Conservation (phyloP, 2,888 invertebrate genomes). For the Zonitis immaculata region DNA sequence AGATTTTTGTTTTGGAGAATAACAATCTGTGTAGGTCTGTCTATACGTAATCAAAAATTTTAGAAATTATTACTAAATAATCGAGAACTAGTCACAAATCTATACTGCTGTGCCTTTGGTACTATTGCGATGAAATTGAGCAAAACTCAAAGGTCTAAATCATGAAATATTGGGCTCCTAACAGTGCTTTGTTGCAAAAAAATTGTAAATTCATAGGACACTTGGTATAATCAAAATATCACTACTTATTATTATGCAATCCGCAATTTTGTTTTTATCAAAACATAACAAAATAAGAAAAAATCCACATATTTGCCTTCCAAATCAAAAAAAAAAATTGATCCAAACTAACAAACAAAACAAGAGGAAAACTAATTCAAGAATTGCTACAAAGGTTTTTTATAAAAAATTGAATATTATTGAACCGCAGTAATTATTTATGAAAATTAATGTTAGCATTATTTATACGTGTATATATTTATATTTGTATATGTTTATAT, state of each 20-base stretch:
- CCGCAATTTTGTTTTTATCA: constrained; percentile 9
- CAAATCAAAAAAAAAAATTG: constrained; percentile 23
- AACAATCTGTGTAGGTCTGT: neutral
- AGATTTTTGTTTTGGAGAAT: neutral
- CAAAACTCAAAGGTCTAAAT: neutral
- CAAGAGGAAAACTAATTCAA: constrained; percentile 12
- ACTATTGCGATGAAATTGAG: neutral
- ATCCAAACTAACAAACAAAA: constrained; percentile 2
- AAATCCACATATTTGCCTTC: constrained; percentile 32
- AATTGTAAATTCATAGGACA: neutral
- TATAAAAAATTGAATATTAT: constrained; percentile 22
- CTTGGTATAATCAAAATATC: neutral
- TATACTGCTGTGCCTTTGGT: constrained; percentile 26
- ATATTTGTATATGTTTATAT: constrained; percentile 43
- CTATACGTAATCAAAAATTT: too few species aligned
- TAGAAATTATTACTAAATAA: too few species aligned
- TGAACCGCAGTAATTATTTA: constrained; percentile 16
- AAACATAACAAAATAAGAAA: constrained; percentile 2
- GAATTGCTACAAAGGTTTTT: constrained; percentile 30
- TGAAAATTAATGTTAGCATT: constrained; percentile 31
- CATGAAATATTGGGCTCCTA: neutral
- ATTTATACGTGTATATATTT: constrained; percentile 37
- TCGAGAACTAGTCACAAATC: constrained; percentile 15
- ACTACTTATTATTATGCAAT: neutral
- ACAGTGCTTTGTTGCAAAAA: too few species aligned